Percentiles rank a stretch among this genome's conserved stretches.
Conservation (phyloP, 30 jellyfish, hydroid and myxozoan genomes). For the Catostylus mosaicus region DNA sequence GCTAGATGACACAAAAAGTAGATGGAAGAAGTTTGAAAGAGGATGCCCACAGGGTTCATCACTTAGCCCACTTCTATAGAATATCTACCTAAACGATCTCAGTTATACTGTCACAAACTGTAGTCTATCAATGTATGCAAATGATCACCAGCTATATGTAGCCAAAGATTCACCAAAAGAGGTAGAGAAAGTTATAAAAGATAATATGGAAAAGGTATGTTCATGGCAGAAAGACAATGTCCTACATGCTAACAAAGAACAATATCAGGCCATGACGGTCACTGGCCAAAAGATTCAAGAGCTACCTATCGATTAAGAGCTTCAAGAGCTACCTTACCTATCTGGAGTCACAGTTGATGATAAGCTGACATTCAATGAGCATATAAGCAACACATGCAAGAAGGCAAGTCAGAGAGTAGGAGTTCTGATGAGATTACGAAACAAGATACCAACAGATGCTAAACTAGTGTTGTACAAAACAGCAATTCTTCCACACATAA, state of each 20-base stretch:
- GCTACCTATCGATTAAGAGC: slow-evolving; percentile 1
- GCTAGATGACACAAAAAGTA: slow-evolving; percentile 40
- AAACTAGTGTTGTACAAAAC: slow-evolving; percentile 36
- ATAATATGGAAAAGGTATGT: slow-evolving; percentile 44
- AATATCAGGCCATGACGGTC: slow-evolving; percentile 46
- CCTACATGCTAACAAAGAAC: slow-evolving; percentile 31
- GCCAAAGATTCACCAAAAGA: slow-evolving; percentile 57
- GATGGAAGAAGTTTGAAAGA: slow-evolving; percentile 41
- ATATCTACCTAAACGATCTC: slow-evolving; percentile 57
- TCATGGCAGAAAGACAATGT: slow-evolving; percentile 27
- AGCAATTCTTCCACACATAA: slow-evolving; percentile 33
- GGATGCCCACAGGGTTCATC: slow-evolving; percentile 66
- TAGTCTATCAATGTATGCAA: slow-evolving; percentile 51
- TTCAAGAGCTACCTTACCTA: slow-evolving; percentile 17
- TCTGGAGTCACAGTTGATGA: slow-evolving; percentile 52
- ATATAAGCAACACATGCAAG: slow-evolving; percentile 36
- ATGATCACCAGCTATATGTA: slow-evolving; percentile 53
- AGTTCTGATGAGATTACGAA: slow-evolving; percentile 36
- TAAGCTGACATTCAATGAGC: slow-evolving; percentile 38
- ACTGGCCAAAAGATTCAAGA: slow-evolving; percentile 53
- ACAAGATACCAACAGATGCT: slow-evolving; percentile 29
- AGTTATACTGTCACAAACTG: slow-evolving; percentile 27
- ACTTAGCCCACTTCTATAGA: slow-evolving; percentile 57
- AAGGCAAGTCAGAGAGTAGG: slow-evolving; percentile 58
- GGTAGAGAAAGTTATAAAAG: slow-evolving; percentile 43